Evolutionary conservation across 92 coral and sea anemone species (phyloP), one percentile per base, ranked within the genome.

Genomic region (Epizoanthus fatuus): DNA sequence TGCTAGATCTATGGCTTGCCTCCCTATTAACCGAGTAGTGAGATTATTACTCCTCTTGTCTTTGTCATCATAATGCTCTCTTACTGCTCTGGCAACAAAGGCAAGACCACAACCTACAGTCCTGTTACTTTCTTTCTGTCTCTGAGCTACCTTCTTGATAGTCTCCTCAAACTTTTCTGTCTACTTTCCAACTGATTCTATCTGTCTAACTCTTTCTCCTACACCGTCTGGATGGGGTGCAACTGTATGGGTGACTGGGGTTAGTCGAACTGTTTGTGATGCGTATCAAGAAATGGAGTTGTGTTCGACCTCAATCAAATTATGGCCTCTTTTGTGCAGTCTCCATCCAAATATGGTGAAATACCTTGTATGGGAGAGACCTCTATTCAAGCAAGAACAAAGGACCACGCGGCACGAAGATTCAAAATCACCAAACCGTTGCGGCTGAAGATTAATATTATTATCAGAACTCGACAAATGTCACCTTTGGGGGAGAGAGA

Each of bases 21-120:
- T 22, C 25, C 25, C 25, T 22, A 22, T 22, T 22, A 22, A 22
- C 25, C 25, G 25, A 35, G 84, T 44, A 5, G 69, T 19, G 9
- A 92, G 74, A 35, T 92, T 92, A 29, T 88, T 92, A 73, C 65
- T 63, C 57, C 88, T 88, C 32, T 88, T 58, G 39, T 81, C 85
- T 13, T 79, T 60, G 56, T 92, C 88, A 63, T 62, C 57, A 58
- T 89, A 76, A 44, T 92, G 93, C 42, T 92, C 95, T 66, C 58
- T 74, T 5, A 92, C 54, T 51, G 10, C 20, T 44, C 74, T 69
- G 4, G 83, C 92, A 38, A 88, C 51, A 89, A 80, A 92, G 1
- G 79, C 32, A 11, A 92, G 72, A 54, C 95, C 95, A 92, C 90
- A 91, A 68, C 95, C 95, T 63, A 72, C 57, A 29, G 7, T 67